Base-by-base conservation (phyloP, 2,888 invertebrate species). In the Lasioglossum calceatum region DNA sequence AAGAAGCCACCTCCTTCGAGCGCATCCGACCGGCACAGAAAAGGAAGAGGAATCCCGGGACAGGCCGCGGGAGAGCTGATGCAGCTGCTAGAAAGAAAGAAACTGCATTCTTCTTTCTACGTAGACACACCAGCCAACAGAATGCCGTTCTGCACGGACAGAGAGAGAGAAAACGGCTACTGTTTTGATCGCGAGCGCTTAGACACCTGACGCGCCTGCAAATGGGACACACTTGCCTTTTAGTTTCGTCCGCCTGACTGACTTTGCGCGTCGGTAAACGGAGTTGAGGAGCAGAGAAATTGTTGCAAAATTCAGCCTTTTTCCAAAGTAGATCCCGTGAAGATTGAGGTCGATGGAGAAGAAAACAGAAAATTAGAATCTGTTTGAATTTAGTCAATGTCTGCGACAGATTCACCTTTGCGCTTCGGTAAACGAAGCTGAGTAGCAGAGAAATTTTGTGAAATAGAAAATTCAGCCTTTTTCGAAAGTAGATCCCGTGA, bases 31-130 rank as follows among this genome's bases (percentile, higher is more conserved):
- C 47, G 58, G 79, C 83, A 79, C 82, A 83, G 79, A 79, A 86
- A 80, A 72, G 77, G 84, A 83, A 83, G 84, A 87, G 54, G 64
- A 82, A 86, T 85, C 76, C 1, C 58, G 61, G 64, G 32, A 14
- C 58, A 61, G 70, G 61, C 44, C 54, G 61, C 61, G 61, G 27
- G 61, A 64, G 32, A 27, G 27, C 27, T 54, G 85, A 47, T 72
- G 85, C 85, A 84, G 85, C 75, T 85, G 85, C 85, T 84, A 81
- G 78, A 77, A 86, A 85, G 81, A 70, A 81, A 72, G 23, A 54
- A 54, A 54, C 61, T 70, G 72, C 83, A 73, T 89, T 87, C 77
- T 89, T 79, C 76, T 67, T 79, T 74, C 67, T 73, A 50, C 50
- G 50, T 75, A 32, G 39, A 58, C 72, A 61, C 54, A 8, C n/a